These are phyloP conservation scores for Cerceris ruficornis DNA, from an alignment of 2,888 invertebrate genomes.

Conservation along the genomic window DNA sequence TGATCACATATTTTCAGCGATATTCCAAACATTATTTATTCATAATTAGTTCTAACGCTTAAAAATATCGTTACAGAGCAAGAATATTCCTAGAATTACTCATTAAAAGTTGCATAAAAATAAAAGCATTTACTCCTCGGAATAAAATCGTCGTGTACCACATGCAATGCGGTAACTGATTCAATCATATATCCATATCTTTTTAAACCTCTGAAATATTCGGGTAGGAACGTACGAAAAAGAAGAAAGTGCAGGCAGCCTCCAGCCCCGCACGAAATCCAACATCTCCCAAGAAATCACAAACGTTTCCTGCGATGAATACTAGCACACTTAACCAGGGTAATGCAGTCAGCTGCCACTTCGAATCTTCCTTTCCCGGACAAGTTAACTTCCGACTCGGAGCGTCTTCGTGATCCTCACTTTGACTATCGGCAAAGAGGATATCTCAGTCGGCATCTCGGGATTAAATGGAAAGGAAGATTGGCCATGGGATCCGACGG, in stretches of 20 bases:
- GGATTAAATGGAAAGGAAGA: slow-evolving; percentile 74
- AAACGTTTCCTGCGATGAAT: slow-evolving; percentile 48
- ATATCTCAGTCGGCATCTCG: slow-evolving; percentile 67
- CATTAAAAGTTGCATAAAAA: too few species aligned
- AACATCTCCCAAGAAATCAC: slow-evolving; percentile 33
- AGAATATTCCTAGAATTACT: too few species aligned
- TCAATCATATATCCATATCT: too few species aligned
- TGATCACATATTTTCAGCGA: too few species aligned
- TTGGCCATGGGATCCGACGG: slow-evolving; percentile 71
- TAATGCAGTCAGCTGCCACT: slow-evolving; percentile 66
- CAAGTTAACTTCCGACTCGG: slow-evolving; percentile 64
- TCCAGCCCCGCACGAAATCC: not conserved
- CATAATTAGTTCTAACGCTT: too few species aligned
- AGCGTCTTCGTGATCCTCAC: slow-evolving; percentile 61
- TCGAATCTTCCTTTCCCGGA: slow-evolving; percentile 50
- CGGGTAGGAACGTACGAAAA: not conserved
- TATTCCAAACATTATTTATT: too few species aligned
- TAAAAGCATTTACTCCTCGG: too few species aligned
- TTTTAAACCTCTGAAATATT: not conserved
- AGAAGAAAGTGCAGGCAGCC: not conserved
- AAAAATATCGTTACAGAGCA: too few species aligned
- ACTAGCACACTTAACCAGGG: slow-evolving; percentile 56
- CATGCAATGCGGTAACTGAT: too few species aligned
- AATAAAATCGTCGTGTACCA: too few species aligned
- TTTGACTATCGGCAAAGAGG: slow-evolving; percentile 68